Evolutionary conservation across 2,113 vertebrate genomes (phyloP).

Genomic region (Sprattus sprattus): DNA sequence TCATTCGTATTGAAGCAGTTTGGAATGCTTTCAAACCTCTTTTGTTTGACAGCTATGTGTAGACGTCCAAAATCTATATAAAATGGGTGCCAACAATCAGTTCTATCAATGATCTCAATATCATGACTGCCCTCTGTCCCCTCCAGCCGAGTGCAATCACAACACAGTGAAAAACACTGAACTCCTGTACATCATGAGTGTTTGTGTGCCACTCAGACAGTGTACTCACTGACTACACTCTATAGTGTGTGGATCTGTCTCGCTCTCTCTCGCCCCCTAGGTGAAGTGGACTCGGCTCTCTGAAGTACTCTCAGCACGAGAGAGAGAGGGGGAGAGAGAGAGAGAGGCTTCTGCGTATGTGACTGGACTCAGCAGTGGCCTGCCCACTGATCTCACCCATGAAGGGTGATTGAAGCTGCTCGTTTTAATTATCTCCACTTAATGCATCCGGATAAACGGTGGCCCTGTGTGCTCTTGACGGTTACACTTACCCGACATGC

Average conservation of each 20-base stretch:
- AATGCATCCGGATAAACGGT: neutral
- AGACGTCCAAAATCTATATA: neutral
- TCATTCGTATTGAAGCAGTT: neutral
- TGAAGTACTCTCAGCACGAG: conserved; percentile 9
- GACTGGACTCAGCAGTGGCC: neutral
- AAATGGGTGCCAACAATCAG: neutral
- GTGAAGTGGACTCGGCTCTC: neutral
- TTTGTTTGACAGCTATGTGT: neutral
- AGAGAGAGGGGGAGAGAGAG: neutral
- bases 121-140: neutral
- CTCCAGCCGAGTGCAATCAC: neutral
- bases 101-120: neutral
- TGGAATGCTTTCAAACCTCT: neutral
- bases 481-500: conserved; percentile 85
- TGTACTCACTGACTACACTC: neutral
- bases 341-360: neutral
- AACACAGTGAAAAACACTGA: neutral
- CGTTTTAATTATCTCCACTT: neutral
- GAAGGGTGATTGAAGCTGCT: neutral
- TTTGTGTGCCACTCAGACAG: neutral
- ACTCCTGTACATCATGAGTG: neutral
- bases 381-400: neutral
- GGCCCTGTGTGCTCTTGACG: neutral
- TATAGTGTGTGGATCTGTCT: neutral
- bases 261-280: neutral